phyloP scores from a whole-genome alignment of 2,113 vertebrate species.

The Xyliphius kryptos region DNA sequence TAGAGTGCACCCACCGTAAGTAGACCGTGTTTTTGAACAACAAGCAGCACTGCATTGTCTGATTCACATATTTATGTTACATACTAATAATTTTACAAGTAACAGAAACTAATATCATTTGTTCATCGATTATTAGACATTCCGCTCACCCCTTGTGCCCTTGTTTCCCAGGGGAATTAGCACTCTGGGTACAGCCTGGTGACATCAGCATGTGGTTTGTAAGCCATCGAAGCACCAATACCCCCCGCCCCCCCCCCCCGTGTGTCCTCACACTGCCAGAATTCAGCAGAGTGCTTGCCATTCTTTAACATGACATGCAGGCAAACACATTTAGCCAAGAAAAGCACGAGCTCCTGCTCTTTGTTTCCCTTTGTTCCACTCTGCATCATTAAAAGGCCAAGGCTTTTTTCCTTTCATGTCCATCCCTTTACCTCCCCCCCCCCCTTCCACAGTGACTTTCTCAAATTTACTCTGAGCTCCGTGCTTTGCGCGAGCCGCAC shows the following conservation, averaged over 20 bases:
- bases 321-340: slow-evolving; percentile 63
- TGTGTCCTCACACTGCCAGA: slow-evolving; percentile 54
- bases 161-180: slow-evolving; percentile 32
- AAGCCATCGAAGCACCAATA: slow-evolving; percentile 45
- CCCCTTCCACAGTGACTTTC: too few species aligned
- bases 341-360: slow-evolving; percentile 43
- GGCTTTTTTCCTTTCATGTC: slow-evolving; percentile 42
- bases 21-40: too few species aligned
- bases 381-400: slow-evolving; percentile 44
- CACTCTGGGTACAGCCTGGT: slow-evolving; percentile 34
- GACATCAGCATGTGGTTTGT: slow-evolving; percentile 58
- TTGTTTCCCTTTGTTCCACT: slow-evolving; percentile 42
- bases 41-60: too few species aligned
- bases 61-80: too few species aligned
- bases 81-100: too few species aligned
- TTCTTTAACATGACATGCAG: slow-evolving; percentile 64
- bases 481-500: not conserved
- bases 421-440: slow-evolving; percentile 5
- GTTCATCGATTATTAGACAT: slow-evolving; percentile 38
- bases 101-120: slow-evolving; percentile 49
- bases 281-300: slow-evolving; percentile 65
- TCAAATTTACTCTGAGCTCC: not conserved
- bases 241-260: slow-evolving; percentile 49
- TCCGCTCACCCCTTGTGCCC: slow-evolving; percentile 5
- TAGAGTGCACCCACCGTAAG: too few species aligned